Evolutionary conservation across 2,113 vertebrate genomes (phyloP), one percentile per base, ranked within the genome.

Genomic region (Nettapus auritus): DNA sequence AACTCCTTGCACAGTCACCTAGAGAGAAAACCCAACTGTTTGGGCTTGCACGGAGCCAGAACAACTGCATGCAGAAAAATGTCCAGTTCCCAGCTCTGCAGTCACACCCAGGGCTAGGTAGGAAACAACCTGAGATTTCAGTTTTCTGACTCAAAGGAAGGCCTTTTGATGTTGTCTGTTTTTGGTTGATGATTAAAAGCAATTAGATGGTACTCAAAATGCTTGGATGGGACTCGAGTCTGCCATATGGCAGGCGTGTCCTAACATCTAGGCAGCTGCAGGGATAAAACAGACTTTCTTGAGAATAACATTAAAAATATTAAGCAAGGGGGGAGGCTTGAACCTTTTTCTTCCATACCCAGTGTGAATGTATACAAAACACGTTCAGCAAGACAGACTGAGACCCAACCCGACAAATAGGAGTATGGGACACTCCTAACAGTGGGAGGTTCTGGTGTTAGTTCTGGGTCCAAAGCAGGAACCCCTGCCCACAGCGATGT

Each of bases 181-280:
- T 75, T 81, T 87, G 23, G 31, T 93, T 89, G 59, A 56, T 91
- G 77, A 84, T 87, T 82, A 80, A 93, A 89, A 94, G 55, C 78
- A 91, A 33, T 80, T 91, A 74, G 63, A 82, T n/a, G n/a, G n/a
- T n/a, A n/a, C n/a, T n/a, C n/a, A n/a, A n/a, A n/a, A n/a, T 31
- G 79, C 70, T 87, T 93, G 70, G 50, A 82, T 78, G 33, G 28
- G 21, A 89, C 68, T 85, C 77, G 71, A 52, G 23, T 67, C 28
- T 0, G 1, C 52, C 84, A 70, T 96, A 85, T 80, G 70, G 84
- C 84, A 95, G 70, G 40, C 1, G 0, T 64, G 66, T 75, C 69
- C 70, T 86, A 84, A 89, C 77, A 67, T 79, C 20, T 9, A 92
- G 83, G 77, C 64, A 93, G 73, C 81, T 84, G 74, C 42, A 82